phyloP scores from a whole-genome alignment of 2,888 invertebrate species.

The Luperina testacea region DNA sequence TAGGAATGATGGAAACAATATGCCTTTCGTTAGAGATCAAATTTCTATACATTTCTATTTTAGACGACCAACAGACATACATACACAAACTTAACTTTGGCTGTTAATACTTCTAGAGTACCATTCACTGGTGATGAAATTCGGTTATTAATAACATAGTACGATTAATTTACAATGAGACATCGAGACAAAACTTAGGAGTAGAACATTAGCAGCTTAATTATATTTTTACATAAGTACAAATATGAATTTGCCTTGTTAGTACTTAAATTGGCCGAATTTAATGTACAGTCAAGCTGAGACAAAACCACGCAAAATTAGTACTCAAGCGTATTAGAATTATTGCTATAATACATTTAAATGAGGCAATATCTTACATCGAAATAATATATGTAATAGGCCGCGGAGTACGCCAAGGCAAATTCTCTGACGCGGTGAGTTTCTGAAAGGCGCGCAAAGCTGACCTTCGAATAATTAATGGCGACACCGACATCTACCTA shows the following conservation, averaged over 20 bases:
- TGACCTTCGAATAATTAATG: slow-evolving; percentile 6
- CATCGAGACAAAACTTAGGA: slow-evolving; percentile 45
- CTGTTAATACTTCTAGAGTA: slow-evolving; percentile 66
- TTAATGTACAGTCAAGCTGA: slow-evolving; percentile 14
- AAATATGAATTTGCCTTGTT: slow-evolving; percentile 64
- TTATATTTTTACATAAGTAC: slow-evolving; percentile 67
- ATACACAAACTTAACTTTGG: slow-evolving; percentile 66
- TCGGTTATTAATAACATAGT: slow-evolving; percentile 31
- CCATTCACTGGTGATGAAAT: slow-evolving; percentile 42
- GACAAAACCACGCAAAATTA: slow-evolving; percentile 28
- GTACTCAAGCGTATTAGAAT: slow-evolving; percentile 45
- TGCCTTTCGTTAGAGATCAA: slow-evolving; percentile 66
- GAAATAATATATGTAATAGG: slow-evolving; percentile 51
- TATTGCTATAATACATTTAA: slow-evolving; percentile 58
- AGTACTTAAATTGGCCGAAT: slow-evolving; percentile 33
- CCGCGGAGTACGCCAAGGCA: slow-evolving; percentile 58
- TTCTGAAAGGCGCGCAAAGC: slow-evolving; percentile 43
- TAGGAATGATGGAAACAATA: slow-evolving; percentile 66
- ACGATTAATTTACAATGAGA: slow-evolving; percentile 48
- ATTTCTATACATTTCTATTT: slow-evolving; percentile 53
- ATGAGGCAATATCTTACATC: slow-evolving; percentile 52
- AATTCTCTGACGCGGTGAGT: slow-evolving; percentile 55
- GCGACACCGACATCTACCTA: neutral
- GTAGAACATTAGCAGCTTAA: slow-evolving; percentile 43
- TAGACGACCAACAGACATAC: slow-evolving; percentile 46